A percentile compares a stretch with the other conserved stretches of the same genome.
Conservation (phyloP, 2,113 vertebrate species). For the Vulpes lagopus region DNA sequence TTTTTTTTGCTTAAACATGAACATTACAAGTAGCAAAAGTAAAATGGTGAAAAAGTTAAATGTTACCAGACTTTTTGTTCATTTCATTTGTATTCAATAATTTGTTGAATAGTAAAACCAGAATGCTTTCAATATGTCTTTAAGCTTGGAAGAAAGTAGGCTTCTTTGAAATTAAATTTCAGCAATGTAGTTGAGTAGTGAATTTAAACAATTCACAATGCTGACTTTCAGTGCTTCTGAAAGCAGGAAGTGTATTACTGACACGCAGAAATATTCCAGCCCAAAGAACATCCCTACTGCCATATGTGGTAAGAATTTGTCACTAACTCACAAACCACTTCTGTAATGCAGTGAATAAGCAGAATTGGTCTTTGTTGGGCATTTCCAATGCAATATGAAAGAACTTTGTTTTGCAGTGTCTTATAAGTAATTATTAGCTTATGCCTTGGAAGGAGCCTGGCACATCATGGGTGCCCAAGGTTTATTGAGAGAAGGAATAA, state of each 20-base stretch:
- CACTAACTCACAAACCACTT: conserved; percentile 85
- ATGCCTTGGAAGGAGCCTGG: conserved; percentile 53
- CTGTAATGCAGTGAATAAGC: conserved; percentile 85
- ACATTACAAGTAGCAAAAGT: conserved; percentile 41
- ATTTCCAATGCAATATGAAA: conserved; percentile 78
- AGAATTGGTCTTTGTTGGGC: conserved; percentile 81
- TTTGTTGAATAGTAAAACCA: conserved; percentile 59
- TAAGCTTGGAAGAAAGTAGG: conserved; percentile 73
- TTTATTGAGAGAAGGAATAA: conserved; percentile 42
- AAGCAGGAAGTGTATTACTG: conserved; percentile 86
- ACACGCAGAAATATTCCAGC: conserved; percentile 83
- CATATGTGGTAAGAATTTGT: conserved; percentile 86
- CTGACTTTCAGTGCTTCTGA: conserved; percentile 80
- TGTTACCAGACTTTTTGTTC: conserved; percentile 57
- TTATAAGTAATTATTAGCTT: conserved; percentile 67
- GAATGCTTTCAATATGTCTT: conserved; percentile 72
- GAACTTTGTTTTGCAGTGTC: conserved; percentile 71
- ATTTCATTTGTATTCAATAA: conserved; percentile 62
- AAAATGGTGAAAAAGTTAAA: conserved; percentile 58
- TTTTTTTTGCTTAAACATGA: conserved; percentile 47
- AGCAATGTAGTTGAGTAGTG: conserved; percentile 66
- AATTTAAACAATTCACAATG: conserved; percentile 78
- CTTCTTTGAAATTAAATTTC: conserved; percentile 71
- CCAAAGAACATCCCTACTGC: conserved; percentile 80
- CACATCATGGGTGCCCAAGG: conserved; percentile 47